A percentile compares a stretch with the other conserved stretches of the same genome.
phyloP scores from a whole-genome alignment of 2,113 vertebrate species.

The Panthera leo region DNA sequence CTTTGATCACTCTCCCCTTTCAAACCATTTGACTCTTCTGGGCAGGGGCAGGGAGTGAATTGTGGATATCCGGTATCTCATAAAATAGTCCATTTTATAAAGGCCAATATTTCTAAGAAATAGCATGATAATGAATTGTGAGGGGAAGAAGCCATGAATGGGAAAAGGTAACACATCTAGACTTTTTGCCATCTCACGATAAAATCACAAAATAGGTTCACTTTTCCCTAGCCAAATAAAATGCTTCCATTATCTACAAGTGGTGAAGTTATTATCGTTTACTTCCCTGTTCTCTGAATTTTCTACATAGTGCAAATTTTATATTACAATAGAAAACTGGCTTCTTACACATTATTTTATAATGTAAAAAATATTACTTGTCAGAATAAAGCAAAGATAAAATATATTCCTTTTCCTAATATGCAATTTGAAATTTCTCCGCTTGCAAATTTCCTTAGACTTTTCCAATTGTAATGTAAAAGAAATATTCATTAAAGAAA shows the following conservation, averaged over 20 bases:
- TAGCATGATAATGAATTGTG: background rate
- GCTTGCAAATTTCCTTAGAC: background rate
- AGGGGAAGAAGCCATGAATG: background rate
- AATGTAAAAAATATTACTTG: background rate
- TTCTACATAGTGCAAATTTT: background rate
- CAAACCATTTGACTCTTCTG: background rate
- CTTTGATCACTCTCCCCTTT: fast-evolving
- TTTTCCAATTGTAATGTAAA: background rate
- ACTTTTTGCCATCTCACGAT: background rate
- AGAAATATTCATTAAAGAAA: background rate
- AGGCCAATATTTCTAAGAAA: background rate
- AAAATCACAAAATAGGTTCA: background rate
- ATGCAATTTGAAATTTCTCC: background rate
- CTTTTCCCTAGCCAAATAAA: background rate
- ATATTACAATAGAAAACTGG: background rate
- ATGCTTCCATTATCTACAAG: background rate
- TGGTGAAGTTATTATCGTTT: background rate
- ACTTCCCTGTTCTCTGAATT: background rate
- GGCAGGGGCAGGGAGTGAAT: fast-evolving
- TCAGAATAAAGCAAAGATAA: background rate
- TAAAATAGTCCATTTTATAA: background rate
- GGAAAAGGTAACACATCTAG: background rate
- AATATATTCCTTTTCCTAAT: background rate
- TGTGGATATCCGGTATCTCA: background rate
- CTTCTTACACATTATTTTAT: background rate